phyloP scores from a whole-genome alignment of 2,797 vertebrate genomes.

The Synanceia verrucosa region DNA sequence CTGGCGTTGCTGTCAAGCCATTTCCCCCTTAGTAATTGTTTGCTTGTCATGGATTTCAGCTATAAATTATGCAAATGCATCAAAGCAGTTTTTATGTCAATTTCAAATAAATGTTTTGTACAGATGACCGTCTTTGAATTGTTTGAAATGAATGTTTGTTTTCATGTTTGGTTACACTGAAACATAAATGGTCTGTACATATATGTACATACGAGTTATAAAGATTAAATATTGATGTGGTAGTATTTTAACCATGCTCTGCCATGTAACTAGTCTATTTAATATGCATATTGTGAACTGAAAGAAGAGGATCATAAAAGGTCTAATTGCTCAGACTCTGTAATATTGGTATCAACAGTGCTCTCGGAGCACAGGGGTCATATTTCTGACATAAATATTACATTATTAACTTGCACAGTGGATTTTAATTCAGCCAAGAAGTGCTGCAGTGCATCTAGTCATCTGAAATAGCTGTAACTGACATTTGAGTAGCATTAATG shows the following conservation, averaged over 20 bases:
- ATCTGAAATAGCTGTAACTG: neutral
- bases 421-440: neutral
- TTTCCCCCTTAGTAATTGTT: conserved; percentile 66
- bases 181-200: neutral
- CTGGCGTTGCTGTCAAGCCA: conserved; percentile 43
- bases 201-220: neutral
- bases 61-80: conserved; percentile 73
- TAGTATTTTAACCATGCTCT: neutral
- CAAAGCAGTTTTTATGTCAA: conserved; percentile 76
- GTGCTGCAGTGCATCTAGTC: neutral
- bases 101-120: conserved; percentile 84
- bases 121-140: conserved; percentile 43
- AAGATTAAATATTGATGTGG: neutral
- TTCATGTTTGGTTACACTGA: neutral
- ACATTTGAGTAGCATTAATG: neutral
- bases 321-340: neutral
- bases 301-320: neutral
- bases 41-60: conserved; percentile 71
- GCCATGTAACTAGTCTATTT: neutral
- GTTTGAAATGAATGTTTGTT: neutral
- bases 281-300: neutral
- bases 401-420: neutral
- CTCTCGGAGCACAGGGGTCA: neutral
- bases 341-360: neutral
- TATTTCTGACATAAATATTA: neutral